These are phyloP conservation scores for Drosophila navojoa DNA, from an alignment of 1,140 invertebrate species.

Conservation along the genomic window DNA sequence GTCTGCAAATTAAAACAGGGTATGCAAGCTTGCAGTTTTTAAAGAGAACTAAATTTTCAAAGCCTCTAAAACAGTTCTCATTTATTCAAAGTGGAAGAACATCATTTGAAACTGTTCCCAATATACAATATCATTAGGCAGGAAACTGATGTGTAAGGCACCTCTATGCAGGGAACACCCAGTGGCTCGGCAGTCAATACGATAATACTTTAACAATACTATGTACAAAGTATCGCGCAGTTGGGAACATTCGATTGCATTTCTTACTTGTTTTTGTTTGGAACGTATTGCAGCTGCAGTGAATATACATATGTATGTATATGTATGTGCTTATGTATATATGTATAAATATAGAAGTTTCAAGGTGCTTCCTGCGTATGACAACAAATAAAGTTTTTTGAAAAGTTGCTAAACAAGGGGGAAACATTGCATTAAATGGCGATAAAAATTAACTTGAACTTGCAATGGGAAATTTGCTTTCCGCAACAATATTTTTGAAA, in stretches of 20 bases:
- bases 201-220: neutral
- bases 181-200: no score
- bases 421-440: slow-evolving; percentile 66
- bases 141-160: no score
- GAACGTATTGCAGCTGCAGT: slow-evolving; percentile 36
- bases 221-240: neutral
- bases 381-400: slow-evolving; percentile 49
- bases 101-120: no score
- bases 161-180: neutral
- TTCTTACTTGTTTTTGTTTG: slow-evolving; percentile 10
- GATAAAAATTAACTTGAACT: slow-evolving; percentile 78
- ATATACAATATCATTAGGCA: no score
- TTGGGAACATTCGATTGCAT: neutral
- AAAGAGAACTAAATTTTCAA: no score
- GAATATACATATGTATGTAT: slow-evolving; percentile 27
- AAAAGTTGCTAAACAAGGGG: slow-evolving; percentile 72
- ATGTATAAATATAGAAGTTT: slow-evolving; percentile 81
- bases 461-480: slow-evolving; percentile 70
- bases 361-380: slow-evolving; percentile 76
- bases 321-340: slow-evolving; percentile 12
- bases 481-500: slow-evolving; percentile 58
- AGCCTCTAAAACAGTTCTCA: no score
- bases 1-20: neutral
- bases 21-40: neutral
- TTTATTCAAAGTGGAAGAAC: no score